phyloP scores from a whole-genome alignment of 2,113 vertebrate species.

The Glaucomys volans region DNA sequence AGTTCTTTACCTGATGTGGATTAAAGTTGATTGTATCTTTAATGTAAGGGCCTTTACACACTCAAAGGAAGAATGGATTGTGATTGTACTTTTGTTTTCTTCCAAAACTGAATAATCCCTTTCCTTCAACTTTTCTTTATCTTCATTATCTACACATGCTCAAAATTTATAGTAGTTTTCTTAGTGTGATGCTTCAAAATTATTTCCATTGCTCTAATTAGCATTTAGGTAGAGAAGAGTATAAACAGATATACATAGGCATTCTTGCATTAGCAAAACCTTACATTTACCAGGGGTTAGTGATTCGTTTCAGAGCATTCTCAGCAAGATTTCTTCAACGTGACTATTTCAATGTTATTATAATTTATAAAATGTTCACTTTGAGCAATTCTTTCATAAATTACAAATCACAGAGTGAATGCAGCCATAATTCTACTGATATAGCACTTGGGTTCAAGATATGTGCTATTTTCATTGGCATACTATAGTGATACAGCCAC shows the following conservation, averaged over 20 bases:
- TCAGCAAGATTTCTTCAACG: neutral
- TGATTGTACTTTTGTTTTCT: neutral
- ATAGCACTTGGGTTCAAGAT: neutral
- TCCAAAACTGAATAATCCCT: neutral
- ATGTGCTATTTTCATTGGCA: neutral
- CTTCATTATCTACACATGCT: neutral
- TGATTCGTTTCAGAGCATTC: neutral
- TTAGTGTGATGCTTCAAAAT: neutral
- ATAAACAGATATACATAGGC: neutral
- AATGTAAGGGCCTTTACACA: neutral
- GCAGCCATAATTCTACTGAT: neutral
- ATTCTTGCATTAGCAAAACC: neutral
- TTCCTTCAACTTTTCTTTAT: neutral
- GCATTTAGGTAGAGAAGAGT: neutral
- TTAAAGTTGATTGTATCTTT: too few species aligned
- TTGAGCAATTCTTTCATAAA: neutral
- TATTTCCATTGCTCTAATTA: neutral
- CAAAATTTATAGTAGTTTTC: neutral
- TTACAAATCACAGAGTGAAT: neutral
- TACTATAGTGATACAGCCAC: too few species aligned
- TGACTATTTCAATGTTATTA: neutral
- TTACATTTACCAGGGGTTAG: neutral
- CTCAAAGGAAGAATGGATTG: neutral
- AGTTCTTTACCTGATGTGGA: neutral
- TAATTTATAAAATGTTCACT: neutral